Base-by-base conservation (phyloP, 2,797 vertebrate genomes). In the Poeciliopsis presidionis region DNA sequence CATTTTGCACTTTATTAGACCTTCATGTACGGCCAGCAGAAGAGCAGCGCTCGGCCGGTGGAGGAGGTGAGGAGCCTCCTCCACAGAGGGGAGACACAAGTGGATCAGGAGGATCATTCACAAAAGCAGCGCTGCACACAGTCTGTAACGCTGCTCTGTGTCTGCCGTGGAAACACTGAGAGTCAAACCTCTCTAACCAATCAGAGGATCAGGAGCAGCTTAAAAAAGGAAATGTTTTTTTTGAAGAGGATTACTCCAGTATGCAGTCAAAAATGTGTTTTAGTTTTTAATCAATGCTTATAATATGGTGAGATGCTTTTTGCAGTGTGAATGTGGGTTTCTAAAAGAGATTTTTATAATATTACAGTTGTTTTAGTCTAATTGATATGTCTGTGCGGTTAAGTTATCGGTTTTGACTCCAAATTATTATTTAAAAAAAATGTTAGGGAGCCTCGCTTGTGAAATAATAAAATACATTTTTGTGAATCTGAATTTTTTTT, bases 1-100 rank as follows among this genome's bases (percentile, higher is more conserved):
- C 0, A 71, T 45, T 74, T 80, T 81, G 28, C 74, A 25, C 45
- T 81, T 67, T 69, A 20, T 65, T 74, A 65, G 43, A 39, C 47
- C 46, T 73, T 57, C 0, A 70, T 75, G 70, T 49, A 4, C 7
- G 2, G 36, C 76, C 28, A 81, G n/a, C 43, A 30, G 67, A 46
- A 77, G n/a, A 39, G 30, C 41, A 51, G 55, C 51, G 16, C 30
- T 43, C 25, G 73, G 49, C 0, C 46, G 41, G 25, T 8, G 57
- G 30, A 65, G 74, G 73, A 30, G 49, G 8, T 46, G 57, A 36
- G 67, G n/a, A 72, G 16, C 39, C 7, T 57, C 51, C 77, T 43
- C 11, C 63, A 72, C 51, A 71, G 43, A 81, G 9, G 30, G 72
- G 43, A 72, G 49, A 45, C 45, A 65, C 59, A 69, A 49, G 33